Evolutionary conservation across 2,888 invertebrate genomes (phyloP), one percentile per base, ranked within the genome.

Genomic region (Tinea pellionella): DNA sequence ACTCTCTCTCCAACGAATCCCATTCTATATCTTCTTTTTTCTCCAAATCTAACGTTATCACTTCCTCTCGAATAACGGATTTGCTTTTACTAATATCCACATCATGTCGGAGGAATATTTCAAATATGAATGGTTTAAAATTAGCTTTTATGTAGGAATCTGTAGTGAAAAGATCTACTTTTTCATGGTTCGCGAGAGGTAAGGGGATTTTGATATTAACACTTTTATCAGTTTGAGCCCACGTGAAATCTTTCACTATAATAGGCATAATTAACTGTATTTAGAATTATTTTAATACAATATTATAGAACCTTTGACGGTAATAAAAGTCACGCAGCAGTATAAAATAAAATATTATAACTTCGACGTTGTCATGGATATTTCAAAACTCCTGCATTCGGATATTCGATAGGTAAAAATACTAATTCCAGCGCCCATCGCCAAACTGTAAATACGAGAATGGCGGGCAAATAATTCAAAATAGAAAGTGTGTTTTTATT

Each of bases 111-210:
- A 94, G 80, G 71, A 94, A 91, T 43, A 91, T 81, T 84, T 96
- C 96, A 69, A 94, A 92, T 61, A 94, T 84, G 71, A 91, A 94
- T 4, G 93, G 93, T 24, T 89, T 89, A 69, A 89, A 94, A 67
- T 92, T 90, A 0, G 91, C 91, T 81, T 95, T 94, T 9, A 94
- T 74, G 71, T 94, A 95, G 63, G 89, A 88, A 62, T 91, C 89
- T 0, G 92, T 88, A 0, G 92, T 91, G 66, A 94, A 90, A 51
- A 95, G 74, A 72, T 94, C 92, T 0, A 92, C 89, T 72, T 92
- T 92, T 61, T 89, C 90, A 29, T 88, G 82, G 65, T 85, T 88
- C 0, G 89, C 87, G 6, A 90, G 90, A 68, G 89, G 91, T 59
- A 94, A 70, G 4, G 93, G 92, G 29, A 94, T 89, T 64, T 88